Conservation (phyloP, 2,888 invertebrate genomes). For the Clusia tigrina region DNA sequence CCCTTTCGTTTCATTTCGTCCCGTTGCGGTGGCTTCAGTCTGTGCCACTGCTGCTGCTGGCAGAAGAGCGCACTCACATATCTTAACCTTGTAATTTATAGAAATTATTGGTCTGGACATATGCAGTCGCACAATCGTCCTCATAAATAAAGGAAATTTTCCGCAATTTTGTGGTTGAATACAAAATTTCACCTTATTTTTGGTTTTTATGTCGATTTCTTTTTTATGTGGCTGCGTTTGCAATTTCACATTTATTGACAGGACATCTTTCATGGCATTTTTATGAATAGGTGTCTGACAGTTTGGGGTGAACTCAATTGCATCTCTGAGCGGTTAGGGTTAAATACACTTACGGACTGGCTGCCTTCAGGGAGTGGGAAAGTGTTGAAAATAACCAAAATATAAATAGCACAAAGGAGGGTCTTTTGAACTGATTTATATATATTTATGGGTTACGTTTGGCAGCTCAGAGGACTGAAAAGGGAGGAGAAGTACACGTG, state of each 20-base stretch:
- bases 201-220: not conserved
- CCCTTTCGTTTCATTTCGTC: conserved; percentile 49
- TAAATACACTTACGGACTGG: conserved; percentile 69
- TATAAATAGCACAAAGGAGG: no score
- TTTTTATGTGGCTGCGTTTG: conserved; percentile 45
- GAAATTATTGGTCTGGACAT: conserved; percentile 61
- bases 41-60: no score
- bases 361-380: no score
- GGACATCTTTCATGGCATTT: conserved; percentile 41
- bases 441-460: no score
- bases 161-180: conserved; percentile 41
- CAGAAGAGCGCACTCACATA: conserved; percentile 39
- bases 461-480: no score
- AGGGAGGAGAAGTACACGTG: no score
- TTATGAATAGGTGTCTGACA: conserved; percentile 41
- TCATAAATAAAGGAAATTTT: conserved; percentile 43
- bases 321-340: not conserved
- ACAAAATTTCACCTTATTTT: conserved; percentile 35
- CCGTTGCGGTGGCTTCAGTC: conserved; percentile 33
- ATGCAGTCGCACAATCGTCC: conserved; percentile 46
- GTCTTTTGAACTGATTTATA: no score
- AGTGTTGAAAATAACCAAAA: no score
- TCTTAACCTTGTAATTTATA: conserved; percentile 56
- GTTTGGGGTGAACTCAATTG: conserved; percentile 19
- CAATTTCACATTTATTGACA: conserved; percentile 57